Evolutionary conservation across 2,113 vertebrate species (phyloP).

Genomic region (Lagopus leucura): DNA sequence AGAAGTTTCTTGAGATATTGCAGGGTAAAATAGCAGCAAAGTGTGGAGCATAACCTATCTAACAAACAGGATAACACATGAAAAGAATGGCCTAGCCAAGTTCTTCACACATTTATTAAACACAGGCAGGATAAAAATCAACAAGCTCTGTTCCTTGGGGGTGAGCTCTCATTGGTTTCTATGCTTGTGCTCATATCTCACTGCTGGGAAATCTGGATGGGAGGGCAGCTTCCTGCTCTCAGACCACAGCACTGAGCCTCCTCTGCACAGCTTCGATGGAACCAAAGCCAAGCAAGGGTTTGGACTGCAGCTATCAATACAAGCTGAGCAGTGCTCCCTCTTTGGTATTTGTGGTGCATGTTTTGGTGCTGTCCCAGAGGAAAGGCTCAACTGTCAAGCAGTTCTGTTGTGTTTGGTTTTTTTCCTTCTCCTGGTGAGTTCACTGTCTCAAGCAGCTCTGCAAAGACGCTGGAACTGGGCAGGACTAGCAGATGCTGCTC

Average conservation of each 20-base stretch:
- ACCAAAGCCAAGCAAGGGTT: neutral
- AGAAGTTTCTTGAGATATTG: neutral
- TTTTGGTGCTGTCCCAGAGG: neutral
- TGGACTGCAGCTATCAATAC: neutral
- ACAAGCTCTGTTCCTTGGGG: neutral
- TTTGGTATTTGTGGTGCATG: neutral
- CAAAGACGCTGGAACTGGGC: neutral
- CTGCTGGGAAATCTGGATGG: neutral
- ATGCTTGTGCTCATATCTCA: neutral
- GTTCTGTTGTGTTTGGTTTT: neutral
- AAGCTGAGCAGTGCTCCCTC: neutral
- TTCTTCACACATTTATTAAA: neutral
- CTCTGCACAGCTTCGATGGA: neutral
- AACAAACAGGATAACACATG: neutral
- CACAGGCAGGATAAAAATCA: accelerated
- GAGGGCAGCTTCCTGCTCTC: neutral
- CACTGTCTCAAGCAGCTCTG: neutral
- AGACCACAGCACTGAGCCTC: neutral
- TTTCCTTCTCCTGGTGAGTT: neutral
- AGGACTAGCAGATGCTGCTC: neutral
- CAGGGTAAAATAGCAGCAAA: neutral
- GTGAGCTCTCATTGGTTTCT: neutral
- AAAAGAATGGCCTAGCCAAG: neutral
- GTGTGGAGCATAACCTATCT: neutral
- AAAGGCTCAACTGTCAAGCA: neutral